Evolutionary conservation across 2,888 invertebrate genomes (phyloP).

Genomic region (Meiosimyza platycephala): DNA sequence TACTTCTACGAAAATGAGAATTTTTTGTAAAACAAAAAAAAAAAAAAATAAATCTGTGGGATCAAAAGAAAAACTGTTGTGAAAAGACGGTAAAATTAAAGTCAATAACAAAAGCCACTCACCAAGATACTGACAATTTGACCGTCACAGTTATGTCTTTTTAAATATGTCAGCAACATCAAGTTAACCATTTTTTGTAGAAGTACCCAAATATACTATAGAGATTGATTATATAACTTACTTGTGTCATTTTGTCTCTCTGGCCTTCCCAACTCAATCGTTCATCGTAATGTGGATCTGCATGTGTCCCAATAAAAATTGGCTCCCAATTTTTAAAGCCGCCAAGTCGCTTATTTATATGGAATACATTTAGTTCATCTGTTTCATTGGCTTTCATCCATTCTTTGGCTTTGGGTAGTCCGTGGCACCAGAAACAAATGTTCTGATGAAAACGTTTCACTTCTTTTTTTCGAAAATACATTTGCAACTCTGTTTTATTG

Average conservation of each 20-base stretch:
- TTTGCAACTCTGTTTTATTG: constrained; percentile 78
- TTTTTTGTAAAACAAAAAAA: too few species aligned
- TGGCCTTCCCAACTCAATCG: constrained; percentile 94
- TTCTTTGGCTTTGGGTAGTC: constrained; percentile 85
- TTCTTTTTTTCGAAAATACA: constrained; percentile 79
- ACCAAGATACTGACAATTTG: too few species aligned
- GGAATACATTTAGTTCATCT: constrained; percentile 79
- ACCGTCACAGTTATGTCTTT: too few species aligned
- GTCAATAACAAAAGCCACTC: too few species aligned
- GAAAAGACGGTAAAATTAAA: too few species aligned
- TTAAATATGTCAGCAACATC: too few species aligned
- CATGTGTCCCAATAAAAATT: constrained; percentile 90
- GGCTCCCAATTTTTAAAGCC: constrained; percentile 91
- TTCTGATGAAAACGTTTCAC: constrained; percentile 93
- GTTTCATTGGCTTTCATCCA: constrained; percentile 83
- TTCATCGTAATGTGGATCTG: constrained; percentile 90
- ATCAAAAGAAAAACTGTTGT: too few species aligned
- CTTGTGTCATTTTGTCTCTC: constrained; percentile 96
- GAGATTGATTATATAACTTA: constrained; percentile 59
- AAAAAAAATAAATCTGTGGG: too few species aligned
- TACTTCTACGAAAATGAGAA: neutral
- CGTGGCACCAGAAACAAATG: constrained; percentile 89
- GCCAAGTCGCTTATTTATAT: constrained; percentile 83
- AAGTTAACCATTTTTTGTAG: neutral
- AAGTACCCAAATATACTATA: neutral